Conservation (phyloP, 1,140 invertebrate species). For the Geopemphigus sp. region DNA sequence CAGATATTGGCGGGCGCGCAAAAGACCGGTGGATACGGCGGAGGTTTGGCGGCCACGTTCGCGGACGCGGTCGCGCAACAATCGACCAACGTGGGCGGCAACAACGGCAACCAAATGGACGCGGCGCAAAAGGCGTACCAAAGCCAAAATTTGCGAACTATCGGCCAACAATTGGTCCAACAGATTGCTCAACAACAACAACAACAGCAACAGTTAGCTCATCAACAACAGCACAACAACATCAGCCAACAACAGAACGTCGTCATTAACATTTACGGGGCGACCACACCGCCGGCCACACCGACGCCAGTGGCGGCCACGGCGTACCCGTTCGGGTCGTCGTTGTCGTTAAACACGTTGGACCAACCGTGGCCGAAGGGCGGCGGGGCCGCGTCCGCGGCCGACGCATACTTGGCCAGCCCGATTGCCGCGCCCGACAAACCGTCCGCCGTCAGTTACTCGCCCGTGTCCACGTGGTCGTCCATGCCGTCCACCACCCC, state of each 20-base stretch:
- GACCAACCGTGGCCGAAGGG: constrained; percentile 40
- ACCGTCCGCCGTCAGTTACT: constrained; percentile 40
- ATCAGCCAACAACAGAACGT: constrained; percentile 31
- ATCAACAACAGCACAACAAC: background rate
- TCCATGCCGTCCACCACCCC: constrained; percentile 38
- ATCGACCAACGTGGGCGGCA: constrained; percentile 7
- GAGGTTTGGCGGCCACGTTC: background rate
- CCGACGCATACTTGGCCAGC: constrained; percentile 51
- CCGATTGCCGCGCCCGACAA: constrained; percentile 50
- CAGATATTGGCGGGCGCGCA: constrained; percentile 33
- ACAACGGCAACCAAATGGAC: constrained; percentile 35
- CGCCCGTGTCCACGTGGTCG: constrained; percentile 47
- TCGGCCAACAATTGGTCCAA: constrained; percentile 30
- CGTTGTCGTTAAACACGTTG: constrained; percentile 41
- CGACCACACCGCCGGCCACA: constrained; percentile 48
- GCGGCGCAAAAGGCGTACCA: constrained; percentile 32
- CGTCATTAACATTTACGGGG: constrained; percentile 41
- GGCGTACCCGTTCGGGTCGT: constrained; percentile 50
- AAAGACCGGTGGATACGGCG: constrained; percentile 21
- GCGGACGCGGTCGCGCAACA: constrained; percentile 9
- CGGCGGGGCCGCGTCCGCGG: constrained; percentile 45
- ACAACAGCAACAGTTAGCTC: background rate
- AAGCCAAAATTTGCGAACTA: constrained; percentile 37
- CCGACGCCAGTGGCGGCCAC: too few species aligned
- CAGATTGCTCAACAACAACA: constrained; percentile 28